These are phyloP conservation scores for Speoplatyrhinus poulsoni DNA, from an alignment of 2,113 vertebrate species.

Conservation along the genomic window DNA sequence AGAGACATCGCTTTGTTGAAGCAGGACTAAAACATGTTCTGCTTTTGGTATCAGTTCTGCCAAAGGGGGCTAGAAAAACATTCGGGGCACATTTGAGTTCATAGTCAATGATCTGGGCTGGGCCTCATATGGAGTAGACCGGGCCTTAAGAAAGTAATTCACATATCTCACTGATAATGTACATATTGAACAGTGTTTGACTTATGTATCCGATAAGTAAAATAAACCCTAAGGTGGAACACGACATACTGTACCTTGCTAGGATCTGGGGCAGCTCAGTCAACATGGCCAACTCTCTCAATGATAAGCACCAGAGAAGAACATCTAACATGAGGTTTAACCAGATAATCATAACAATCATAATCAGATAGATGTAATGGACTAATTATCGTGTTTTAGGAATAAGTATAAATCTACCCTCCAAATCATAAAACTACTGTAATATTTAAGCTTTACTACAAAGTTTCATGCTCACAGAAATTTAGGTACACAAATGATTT, in stretches of 20 bases:
- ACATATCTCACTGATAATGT: constrained; percentile 38
- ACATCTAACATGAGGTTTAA: not conserved
- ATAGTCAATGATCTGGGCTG: not conserved
- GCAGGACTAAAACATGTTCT: constrained; percentile 16
- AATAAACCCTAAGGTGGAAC: constrained; percentile 29
- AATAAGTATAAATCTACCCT: no score
- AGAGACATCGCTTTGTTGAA: constrained; percentile 4
- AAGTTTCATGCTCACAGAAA: no score
- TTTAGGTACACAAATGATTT: no score
- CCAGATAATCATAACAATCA: no score
- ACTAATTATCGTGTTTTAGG: no score
- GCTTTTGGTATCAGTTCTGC: constrained; percentile 13
- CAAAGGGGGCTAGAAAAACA: constrained; percentile 20
- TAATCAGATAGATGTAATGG: no score
- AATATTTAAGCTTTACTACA: no score
- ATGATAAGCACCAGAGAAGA: not conserved
- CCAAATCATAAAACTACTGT: no score
- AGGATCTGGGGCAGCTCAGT: constrained; percentile 20
- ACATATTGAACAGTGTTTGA: constrained; percentile 24
- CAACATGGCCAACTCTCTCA: constrained; percentile 21
- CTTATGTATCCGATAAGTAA: constrained; percentile 39
- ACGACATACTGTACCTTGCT: constrained; percentile 19
- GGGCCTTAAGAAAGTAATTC: constrained; percentile 14
- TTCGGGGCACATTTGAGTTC: constrained; percentile 15
- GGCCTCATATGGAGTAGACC: constrained; percentile 1